Evolutionary conservation across 2,113 vertebrate species (phyloP).

Genomic region (Pangasianodon gigas): DNA sequence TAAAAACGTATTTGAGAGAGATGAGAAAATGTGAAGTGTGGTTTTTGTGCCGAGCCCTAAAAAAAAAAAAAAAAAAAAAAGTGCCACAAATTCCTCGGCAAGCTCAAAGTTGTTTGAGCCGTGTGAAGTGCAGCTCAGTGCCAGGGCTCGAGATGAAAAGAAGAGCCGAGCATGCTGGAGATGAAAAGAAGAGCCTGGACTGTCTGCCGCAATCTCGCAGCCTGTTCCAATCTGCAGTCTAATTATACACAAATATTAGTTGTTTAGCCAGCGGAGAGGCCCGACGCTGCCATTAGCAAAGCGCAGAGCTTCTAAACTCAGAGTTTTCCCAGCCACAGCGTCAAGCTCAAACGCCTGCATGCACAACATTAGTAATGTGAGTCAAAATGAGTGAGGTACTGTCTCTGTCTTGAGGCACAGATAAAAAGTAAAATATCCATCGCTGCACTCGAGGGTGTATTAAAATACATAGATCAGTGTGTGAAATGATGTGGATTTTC

Average conservation of each 20-base stretch:
- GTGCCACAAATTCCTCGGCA: slow-evolving; percentile 42
- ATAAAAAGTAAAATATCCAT: background rate
- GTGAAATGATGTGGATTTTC: background rate
- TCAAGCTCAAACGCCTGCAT: slow-evolving; percentile 51
- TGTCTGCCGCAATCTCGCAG: slow-evolving; percentile 26
- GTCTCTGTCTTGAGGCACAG: background rate
- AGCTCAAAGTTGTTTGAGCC: slow-evolving; percentile 42
- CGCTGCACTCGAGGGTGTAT: background rate
- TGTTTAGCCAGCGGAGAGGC: slow-evolving; percentile 49
- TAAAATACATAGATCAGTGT: background rate
- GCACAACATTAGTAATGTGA: slow-evolving; percentile 45
- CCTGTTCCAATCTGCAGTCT: slow-evolving; percentile 51
- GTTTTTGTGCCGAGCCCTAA: background rate
- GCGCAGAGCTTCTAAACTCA: slow-evolving; percentile 28
- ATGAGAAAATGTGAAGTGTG: background rate
- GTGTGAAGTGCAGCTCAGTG: slow-evolving; percentile 39
- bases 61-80: slow-evolving; percentile 1
- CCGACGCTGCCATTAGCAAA: slow-evolving; percentile 47
- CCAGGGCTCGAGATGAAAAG: slow-evolving; percentile 47
- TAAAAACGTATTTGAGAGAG: background rate
- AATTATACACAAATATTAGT: slow-evolving; percentile 61
- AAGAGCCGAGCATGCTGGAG: slow-evolving; percentile 24
- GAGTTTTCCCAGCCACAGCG: slow-evolving; percentile 30
- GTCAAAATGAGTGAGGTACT: slow-evolving; percentile 1
- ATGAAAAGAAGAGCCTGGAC: slow-evolving; percentile 52